Conservation (phyloP, 53 echinoderm and acorn worm genomes). For the Luidia sarsii region DNA sequence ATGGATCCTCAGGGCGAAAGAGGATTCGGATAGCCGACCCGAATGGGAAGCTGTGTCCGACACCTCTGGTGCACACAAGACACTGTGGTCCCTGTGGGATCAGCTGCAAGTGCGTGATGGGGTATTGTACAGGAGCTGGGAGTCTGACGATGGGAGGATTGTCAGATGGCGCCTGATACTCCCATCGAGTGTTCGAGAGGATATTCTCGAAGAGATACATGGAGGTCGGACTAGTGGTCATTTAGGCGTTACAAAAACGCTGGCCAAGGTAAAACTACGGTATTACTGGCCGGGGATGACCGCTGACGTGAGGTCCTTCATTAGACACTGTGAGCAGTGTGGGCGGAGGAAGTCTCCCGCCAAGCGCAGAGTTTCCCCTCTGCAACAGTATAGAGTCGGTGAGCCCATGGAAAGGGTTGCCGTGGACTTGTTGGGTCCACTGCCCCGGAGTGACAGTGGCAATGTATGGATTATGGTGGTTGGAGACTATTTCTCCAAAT, state of each 20-base stretch:
- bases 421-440: conserved; percentile 46
- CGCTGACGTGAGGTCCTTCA: conserved; percentile 10
- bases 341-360: conserved; percentile 26
- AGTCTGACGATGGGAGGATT: conserved; percentile 43
- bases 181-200: neutral
- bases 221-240: conserved; percentile 29
- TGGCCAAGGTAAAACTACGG: conserved; percentile 1
- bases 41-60: conserved; percentile 27
- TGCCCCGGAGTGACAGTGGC: conserved; percentile 21
- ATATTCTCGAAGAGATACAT: conserved; percentile 43
- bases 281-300: conserved; percentile 1
- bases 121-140: conserved; percentile 51
- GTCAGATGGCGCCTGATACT: conserved; percentile 26
- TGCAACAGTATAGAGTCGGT: conserved; percentile 30
- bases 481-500: conserved; percentile 26
- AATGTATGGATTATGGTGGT: conserved; percentile 8
- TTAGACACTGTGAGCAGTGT: conserved; percentile 49
- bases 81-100: conserved; percentile 53
- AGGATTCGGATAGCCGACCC: conserved; percentile 28
- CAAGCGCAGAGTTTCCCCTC: conserved; percentile 26
- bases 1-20: conserved; percentile 20
- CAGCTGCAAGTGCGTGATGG: conserved; percentile 37
- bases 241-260: conserved; percentile 49
- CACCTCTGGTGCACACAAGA: neutral
- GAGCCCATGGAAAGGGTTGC: conserved; percentile 56